Percentiles rank a stretch among this genome's conserved stretches.
phyloP scores from a whole-genome alignment of 2,888 invertebrate genomes.

The Electrophaes corylata region DNA sequence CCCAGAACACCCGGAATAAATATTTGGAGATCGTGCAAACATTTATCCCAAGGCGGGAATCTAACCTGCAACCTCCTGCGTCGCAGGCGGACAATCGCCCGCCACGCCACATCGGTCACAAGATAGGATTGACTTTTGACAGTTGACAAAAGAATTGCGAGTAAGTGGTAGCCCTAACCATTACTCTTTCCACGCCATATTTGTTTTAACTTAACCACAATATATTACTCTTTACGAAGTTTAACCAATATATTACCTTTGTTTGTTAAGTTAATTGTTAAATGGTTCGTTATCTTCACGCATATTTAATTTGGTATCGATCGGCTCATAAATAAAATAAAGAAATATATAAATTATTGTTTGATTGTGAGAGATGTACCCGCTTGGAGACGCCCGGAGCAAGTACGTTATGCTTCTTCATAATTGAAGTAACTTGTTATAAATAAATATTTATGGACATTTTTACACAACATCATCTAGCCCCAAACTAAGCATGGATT shows the following conservation, averaged over 20 bases:
- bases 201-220: conserved; percentile 77
- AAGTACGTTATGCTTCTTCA: conserved; percentile 38
- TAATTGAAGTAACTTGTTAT: conserved; percentile 30
- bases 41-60: no score
- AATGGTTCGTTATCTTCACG: conserved; percentile 78
- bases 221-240: conserved; percentile 35
- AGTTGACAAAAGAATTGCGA: no score
- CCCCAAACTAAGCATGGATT: no score
- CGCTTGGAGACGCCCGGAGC: conserved; percentile 50
- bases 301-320: conserved; percentile 73
- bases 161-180: conserved; percentile 52
- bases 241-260: conserved; percentile 79
- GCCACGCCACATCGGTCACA: no score
- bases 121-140: no score
- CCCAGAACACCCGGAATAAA: no score
- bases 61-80: no score
- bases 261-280: conserved; percentile 85
- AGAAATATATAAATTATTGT: conserved; percentile 35
- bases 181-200: conserved; percentile 62
- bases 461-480: no score
- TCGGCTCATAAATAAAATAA: conserved; percentile 62
- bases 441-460: no score
- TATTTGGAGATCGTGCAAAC: no score
- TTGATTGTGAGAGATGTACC: conserved; percentile 80
- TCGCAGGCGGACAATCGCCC: no score